Base-by-base conservation (phyloP, 1,140 invertebrate species). In the Plutomurus gul region DNA sequence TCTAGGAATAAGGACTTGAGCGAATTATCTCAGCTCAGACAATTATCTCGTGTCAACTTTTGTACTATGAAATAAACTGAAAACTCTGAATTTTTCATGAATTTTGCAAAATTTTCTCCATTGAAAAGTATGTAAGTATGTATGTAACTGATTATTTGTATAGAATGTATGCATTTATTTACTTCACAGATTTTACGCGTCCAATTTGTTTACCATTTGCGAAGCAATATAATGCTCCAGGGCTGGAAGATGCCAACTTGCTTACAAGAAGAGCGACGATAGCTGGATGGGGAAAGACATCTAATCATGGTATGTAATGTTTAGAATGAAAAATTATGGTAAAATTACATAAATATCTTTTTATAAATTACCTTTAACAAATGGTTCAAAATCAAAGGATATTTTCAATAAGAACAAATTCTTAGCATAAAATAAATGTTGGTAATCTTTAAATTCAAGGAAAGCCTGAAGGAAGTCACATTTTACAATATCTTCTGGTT, bases 191-290 rank as follows among this genome's bases (percentile, higher is more conserved):
- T 51, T 83, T 83, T 40, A 76, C 73, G 1, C 36, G 51, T 13
- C 82, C 82, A n/a, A 43, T 83, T 47, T 83, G 82, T 36, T 72
- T 83, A 16, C 82, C 82, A 46, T 83, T 83, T 72, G 13, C 78
- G 0, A 65, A 83, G 5, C 77, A 83, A 60, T 83, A 77, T 60
- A 7, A 70, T n/a, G 7, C 81, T 1, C n/a, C 8, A 22, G 25
- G 8, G 18, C 36, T 81, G 27, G 49, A 37, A 16, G 75, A 83
- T 46, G 22, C n/a, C 10, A 51, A 43, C 13, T 30, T 70, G 33
- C 22, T 49, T 30, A 5, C 13, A 1, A 74, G 40, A 27, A 77
- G 73, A n/a, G 39, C 18, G 16, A 65, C 71, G 13, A 75, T 83
- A 13, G 20, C 72, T 43, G 82, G 82, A 49, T 83, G 79, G 79